Percentiles rank a stretch among this genome's conserved stretches.
These are phyloP conservation scores for Protonemura montana DNA, from an alignment of 2,888 invertebrate species.

Conservation along the genomic window DNA sequence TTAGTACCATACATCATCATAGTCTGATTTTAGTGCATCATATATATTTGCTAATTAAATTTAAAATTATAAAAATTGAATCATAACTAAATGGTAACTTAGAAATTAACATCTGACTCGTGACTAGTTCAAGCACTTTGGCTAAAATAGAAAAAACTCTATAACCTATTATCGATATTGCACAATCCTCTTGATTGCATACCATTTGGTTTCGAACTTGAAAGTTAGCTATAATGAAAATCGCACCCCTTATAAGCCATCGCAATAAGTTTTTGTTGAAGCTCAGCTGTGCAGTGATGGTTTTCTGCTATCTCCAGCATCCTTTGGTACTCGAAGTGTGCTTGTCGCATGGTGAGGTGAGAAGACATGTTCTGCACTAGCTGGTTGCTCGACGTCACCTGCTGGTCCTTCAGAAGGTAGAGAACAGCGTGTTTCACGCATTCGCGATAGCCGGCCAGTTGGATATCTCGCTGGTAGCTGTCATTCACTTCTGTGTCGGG, in stretches of 20 bases:
- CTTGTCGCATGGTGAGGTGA: conserved; percentile 18
- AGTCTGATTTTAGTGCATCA: too few species aligned
- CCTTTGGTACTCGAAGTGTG: conserved; percentile 36
- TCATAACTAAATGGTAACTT: too few species aligned
- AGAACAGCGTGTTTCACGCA: conserved; percentile 34
- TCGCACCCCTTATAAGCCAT: conserved; percentile 43
- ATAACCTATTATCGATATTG: conserved; percentile 17
- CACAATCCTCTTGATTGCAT: conserved; percentile 14
- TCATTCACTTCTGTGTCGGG: conserved; percentile 19
- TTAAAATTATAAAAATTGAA: too few species aligned
- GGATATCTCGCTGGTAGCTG: background rate
- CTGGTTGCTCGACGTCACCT: background rate
- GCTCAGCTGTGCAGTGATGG: background rate
- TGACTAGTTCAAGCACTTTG: conserved; percentile 38
- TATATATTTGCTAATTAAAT: too few species aligned
- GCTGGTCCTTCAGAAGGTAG: conserved; percentile 17
- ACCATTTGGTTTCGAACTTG: background rate
- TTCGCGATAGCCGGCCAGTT: conserved; percentile 34
- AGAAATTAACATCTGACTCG: background rate
- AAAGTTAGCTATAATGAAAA: conserved; percentile 15
- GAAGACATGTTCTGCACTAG: background rate
- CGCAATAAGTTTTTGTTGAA: background rate
- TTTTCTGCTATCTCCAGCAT: background rate
- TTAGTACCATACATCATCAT: too few species aligned
- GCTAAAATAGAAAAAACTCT: background rate